phyloP scores from a whole-genome alignment of 2,113 vertebrate species.

The Piaya cayana region DNA sequence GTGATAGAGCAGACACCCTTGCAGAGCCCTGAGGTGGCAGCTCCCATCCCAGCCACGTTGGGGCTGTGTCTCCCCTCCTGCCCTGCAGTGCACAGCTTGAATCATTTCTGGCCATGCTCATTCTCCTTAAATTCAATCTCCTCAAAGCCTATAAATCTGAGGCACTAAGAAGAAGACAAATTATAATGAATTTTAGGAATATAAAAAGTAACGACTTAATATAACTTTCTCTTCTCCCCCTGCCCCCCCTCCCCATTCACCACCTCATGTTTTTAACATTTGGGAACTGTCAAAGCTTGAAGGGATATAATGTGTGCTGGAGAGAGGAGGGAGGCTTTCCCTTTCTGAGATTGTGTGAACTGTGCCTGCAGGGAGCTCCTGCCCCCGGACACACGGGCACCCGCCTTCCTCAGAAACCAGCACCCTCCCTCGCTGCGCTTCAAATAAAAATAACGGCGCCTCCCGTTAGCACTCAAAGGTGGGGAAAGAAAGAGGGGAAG shows the following conservation, averaged over 20 bases:
- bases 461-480: neutral
- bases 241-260: neutral
- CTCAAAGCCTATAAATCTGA: neutral
- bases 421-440: neutral
- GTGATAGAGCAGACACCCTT: neutral
- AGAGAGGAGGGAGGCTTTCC: neutral
- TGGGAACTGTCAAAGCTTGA: neutral
- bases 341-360: neutral
- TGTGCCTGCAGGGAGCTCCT: neutral
- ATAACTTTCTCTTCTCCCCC: neutral
- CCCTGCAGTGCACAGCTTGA: neutral
- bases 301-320: neutral
- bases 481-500: neutral
- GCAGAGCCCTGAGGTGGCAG: neutral
- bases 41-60: neutral
- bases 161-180: neutral
- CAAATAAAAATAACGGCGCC: accelerated
- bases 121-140: neutral
- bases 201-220: conserved; percentile 31
- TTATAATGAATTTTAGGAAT: conserved; percentile 12
- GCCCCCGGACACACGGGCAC: neutral
- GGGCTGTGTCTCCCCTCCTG: neutral
- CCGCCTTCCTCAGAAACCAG: neutral
- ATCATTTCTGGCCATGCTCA: neutral
- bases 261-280: neutral